Conservation (phyloP, 2,113 vertebrate genomes). For the Psophia crepitans region DNA sequence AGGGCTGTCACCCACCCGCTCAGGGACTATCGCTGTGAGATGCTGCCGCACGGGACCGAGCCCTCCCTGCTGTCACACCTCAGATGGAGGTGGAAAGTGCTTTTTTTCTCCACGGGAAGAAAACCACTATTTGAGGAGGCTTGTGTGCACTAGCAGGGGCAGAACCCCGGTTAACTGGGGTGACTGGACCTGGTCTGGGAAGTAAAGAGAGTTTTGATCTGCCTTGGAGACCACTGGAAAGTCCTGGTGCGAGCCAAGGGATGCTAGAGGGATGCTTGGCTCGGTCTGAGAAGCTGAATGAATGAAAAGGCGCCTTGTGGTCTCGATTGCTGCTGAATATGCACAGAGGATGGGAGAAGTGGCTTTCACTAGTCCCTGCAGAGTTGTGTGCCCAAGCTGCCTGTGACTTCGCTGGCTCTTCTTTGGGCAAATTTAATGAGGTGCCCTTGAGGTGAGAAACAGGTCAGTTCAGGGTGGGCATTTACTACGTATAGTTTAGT, state of each 20-base stretch:
- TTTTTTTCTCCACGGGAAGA: neutral
- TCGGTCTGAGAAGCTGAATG: neutral
- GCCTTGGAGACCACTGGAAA: neutral
- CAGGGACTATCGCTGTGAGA: conserved; percentile 29
- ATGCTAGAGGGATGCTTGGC: neutral
- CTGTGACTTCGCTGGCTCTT: neutral
- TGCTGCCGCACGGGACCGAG: neutral
- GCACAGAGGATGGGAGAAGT: neutral
- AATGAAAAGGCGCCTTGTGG: conserved; percentile 23
- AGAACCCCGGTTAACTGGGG: neutral
- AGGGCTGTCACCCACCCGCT: conserved; percentile 53
- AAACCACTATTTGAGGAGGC: neutral
- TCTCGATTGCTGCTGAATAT: neutral
- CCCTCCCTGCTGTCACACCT: neutral
- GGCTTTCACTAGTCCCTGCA: neutral
- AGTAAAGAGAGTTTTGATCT: conserved; percentile 11
- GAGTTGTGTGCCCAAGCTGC: neutral
- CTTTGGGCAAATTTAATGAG: neutral
- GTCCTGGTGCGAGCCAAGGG: neutral
- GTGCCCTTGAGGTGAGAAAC: neutral
- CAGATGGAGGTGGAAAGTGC: fast-evolving
- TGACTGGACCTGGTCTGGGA: neutral
- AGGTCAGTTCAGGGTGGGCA: neutral
- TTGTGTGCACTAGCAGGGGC: neutral
- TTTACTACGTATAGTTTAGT: neutral